Percentiles rank a stretch among this genome's conserved stretches.
phyloP scores from a whole-genome alignment of 1,140 invertebrate genomes.

The Caenorhabditis latens region DNA sequence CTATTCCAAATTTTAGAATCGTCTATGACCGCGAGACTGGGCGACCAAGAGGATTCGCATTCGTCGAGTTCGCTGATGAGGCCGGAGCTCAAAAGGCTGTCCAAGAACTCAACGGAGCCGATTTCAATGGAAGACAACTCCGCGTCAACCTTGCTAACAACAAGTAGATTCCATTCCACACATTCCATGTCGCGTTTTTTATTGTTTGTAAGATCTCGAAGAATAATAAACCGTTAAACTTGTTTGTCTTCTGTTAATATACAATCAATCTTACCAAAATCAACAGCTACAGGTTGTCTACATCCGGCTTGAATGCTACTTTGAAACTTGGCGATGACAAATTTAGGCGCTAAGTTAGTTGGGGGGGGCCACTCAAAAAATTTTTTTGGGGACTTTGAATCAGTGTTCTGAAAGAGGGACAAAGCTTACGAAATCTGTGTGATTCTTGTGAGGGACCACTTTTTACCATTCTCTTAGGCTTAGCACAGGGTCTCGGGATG shows the following conservation, averaged over 20 bases:
- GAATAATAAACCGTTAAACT: background rate
- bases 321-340: too few species aligned
- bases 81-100: conserved; percentile 97
- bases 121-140: conserved; percentile 94
- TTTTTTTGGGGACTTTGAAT: too few species aligned
- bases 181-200: background rate
- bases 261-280: too few species aligned
- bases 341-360: too few species aligned
- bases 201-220: conserved; percentile 1
- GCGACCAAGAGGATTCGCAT: conserved; percentile 99
- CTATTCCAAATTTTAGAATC: background rate
- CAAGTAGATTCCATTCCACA: conserved; percentile 7
- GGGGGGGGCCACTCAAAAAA: too few species aligned
- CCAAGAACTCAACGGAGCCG: conserved; percentile 96
- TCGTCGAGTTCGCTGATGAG: conserved; percentile 88
- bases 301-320: too few species aligned
- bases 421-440: too few species aligned
- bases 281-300: too few species aligned
- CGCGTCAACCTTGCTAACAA: conserved; percentile 84
- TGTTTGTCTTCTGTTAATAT: conserved; percentile 78
- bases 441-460: too few species aligned
- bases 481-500: too few species aligned
- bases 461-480: too few species aligned
- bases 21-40: conserved; percentile 95
- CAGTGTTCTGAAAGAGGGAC: too few species aligned